phyloP scores from a whole-genome alignment of 2,797 vertebrate genomes.

The Microchirus variegatus region DNA sequence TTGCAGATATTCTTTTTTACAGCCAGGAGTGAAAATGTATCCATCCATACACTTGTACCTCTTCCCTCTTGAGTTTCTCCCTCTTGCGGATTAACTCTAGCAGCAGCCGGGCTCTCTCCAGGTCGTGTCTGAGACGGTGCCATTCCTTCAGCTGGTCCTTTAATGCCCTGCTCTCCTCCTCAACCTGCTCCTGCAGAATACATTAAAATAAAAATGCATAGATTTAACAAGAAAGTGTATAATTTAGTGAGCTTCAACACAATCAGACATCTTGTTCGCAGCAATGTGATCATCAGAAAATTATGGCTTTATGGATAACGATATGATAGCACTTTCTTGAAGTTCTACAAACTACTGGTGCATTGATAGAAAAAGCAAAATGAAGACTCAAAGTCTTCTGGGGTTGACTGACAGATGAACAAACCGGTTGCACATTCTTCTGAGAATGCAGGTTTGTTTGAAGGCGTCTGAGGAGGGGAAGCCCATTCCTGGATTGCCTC shows the following conservation, averaged over 20 bases:
- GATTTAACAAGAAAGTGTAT: no score
- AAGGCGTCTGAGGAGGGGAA: slow-evolving; percentile 92
- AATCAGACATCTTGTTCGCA: not conserved
- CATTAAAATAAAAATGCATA: not conserved
- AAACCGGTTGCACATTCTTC: slow-evolving; percentile 89
- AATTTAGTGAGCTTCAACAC: not conserved
- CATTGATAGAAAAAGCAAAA: slow-evolving; percentile 19
- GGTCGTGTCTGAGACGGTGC: slow-evolving; percentile 94
- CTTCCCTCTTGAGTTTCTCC: slow-evolving; percentile 97
- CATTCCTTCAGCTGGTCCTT: slow-evolving; percentile 96
- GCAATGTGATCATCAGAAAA: not conserved
- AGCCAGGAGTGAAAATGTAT: not conserved
- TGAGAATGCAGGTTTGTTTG: slow-evolving; percentile 92
- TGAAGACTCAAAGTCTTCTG: slow-evolving; percentile 40
- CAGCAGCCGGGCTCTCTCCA: slow-evolving; percentile 92
- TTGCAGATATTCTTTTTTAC: not conserved
- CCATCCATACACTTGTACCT: slow-evolving; percentile 77
- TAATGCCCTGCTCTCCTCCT: slow-evolving; percentile 91
- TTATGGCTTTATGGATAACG: not conserved
- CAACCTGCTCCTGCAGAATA: slow-evolving; percentile 85
- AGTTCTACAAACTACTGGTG: slow-evolving; percentile 19
- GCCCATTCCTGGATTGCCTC: slow-evolving; percentile 92
- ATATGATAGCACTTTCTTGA: not conserved
- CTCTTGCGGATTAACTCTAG: slow-evolving; percentile 96
- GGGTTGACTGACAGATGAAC: slow-evolving; percentile 71